Evolutionary conservation across 1,140 invertebrate genomes (phyloP), one percentile per base, ranked within the genome.

Genomic region (Magallana ariakensis): DNA sequence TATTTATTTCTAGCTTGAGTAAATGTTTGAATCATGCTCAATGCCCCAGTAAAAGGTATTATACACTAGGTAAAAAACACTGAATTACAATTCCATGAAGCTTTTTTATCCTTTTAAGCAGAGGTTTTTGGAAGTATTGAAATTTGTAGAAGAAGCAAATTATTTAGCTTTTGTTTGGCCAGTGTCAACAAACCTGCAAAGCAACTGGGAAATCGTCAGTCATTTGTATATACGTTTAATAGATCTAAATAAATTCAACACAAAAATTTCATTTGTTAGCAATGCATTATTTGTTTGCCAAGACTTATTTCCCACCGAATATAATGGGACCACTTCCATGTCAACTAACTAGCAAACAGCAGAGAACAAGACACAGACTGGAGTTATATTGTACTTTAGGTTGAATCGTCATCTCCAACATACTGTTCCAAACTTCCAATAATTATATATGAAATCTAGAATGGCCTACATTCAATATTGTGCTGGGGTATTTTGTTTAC

Each of bases 211-310:
- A 75, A 13, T 75, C 66, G 6, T 26, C 66, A 13, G 66, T 13
- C 22, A 75, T 75, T 75, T 75, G 66, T 75, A 26, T 75, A 75
- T 46, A 46, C 33, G 66, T 75, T 19, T 75, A 22, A 75, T 75
- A 75, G 66, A 75, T 75, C 66, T 75, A 75, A 75, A 75, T 75
- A 75, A 75, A 75, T 75, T 75, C 66, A 75, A 75, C 66, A 75
- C 22, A 75, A 26, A 26, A 75, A 75, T 75, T 46, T 26, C 33
- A 75, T 75, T 75, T 26, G 33, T 75, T 75, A 26, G 66, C 66
- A 10, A 13, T 75, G 66, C 66, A 75, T 75, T 75, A 26, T 75
- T 22, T 75, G 66, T 75, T 75, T 75, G 66, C 66, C 66, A 75
- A 75, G 66, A 75, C 22, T 33, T 75, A 75, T 22, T 26, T 75